phyloP scores from a whole-genome alignment of 1,140 invertebrate genomes.

The Neodiprion lecontei region DNA sequence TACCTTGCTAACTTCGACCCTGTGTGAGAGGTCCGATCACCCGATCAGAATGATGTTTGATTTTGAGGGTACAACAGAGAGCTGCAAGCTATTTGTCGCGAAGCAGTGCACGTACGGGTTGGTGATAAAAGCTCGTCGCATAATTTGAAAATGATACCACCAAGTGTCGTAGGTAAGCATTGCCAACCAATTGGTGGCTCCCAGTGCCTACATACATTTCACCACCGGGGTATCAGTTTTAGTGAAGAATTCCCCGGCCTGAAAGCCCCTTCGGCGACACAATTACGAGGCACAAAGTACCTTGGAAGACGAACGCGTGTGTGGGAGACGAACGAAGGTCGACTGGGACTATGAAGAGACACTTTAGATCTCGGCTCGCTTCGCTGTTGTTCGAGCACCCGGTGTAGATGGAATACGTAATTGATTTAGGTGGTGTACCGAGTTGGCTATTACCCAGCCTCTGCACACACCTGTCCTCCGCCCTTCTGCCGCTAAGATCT shows the following conservation, averaged over 20 bases:
- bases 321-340: neutral
- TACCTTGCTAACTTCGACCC: too few species aligned
- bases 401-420: neutral
- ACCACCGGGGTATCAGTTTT: neutral
- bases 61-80: too few species aligned
- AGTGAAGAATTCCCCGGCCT: neutral
- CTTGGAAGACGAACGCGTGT: neutral
- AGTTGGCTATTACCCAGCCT: constrained; percentile 6
- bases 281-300: constrained; percentile 5
- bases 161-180: neutral
- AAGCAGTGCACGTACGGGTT: too few species aligned
- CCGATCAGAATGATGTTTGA: too few species aligned
- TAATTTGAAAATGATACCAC: neutral
- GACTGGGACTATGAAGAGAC: neutral
- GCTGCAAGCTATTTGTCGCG: too few species aligned
- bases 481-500: neutral
- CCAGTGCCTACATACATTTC: neutral
- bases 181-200: neutral
- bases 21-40: too few species aligned
- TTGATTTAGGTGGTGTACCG: constrained; percentile 4
- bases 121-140: too few species aligned
- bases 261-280: neutral
- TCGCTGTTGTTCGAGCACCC: neutral
- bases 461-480: neutral
- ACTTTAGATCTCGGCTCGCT: neutral